A percentile compares a stretch with the other conserved stretches of the same genome.
These are phyloP conservation scores for Harpalus rubripes DNA, from an alignment of 2,888 invertebrate genomes.

Conservation along the genomic window DNA sequence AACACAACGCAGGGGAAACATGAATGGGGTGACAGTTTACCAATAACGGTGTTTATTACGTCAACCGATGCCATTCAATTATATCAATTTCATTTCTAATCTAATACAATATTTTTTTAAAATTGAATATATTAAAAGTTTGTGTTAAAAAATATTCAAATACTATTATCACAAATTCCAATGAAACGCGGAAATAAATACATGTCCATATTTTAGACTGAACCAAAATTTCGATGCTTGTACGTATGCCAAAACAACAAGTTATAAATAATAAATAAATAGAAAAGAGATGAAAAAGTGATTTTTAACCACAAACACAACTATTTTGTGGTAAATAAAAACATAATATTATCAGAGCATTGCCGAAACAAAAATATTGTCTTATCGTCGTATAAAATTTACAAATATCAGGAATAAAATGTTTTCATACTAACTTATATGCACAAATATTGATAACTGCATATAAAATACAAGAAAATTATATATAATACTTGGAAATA, in stretches of 20 bases:
- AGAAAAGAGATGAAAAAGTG: constrained; percentile 10
- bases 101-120: too few species aligned
- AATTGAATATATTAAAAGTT: too few species aligned
- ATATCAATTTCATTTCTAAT: background rate
- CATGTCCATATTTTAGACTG: constrained; percentile 11
- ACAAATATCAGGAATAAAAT: too few species aligned
- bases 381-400: too few species aligned
- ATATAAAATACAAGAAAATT: background rate
- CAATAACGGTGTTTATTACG: constrained; percentile 56
- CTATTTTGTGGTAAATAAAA: constrained; percentile 12
- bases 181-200: constrained; percentile 52
- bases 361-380: too few species aligned
- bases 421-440: too few species aligned
- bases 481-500: background rate
- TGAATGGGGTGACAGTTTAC: constrained; percentile 64
- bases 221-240: background rate
- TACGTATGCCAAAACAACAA: constrained; percentile 65
- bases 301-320: background rate
- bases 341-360: background rate
- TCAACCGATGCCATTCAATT: constrained; percentile 54
- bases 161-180: too few species aligned
- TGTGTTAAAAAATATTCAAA: too few species aligned
- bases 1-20: constrained; percentile 43
- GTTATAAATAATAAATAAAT: constrained; percentile 63
- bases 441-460: too few species aligned